Evolutionary conservation across 2,113 vertebrate species (phyloP).

Genomic region (Alligator sinensis): DNA sequence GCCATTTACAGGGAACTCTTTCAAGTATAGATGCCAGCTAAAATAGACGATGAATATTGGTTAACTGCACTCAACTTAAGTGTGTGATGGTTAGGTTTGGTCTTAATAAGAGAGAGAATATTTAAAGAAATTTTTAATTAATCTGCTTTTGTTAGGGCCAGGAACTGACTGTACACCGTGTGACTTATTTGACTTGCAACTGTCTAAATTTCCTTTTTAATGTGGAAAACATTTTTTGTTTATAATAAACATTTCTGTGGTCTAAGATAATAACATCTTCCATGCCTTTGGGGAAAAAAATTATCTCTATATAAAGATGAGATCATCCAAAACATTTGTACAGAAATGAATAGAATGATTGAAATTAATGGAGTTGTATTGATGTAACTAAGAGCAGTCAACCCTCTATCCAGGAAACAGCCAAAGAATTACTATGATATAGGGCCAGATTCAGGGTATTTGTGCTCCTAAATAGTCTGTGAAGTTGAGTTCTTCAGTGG

Average conservation of each 20-base stretch:
- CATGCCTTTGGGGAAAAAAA: background rate
- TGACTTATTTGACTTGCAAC: background rate
- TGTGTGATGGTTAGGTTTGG: background rate
- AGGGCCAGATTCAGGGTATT: background rate
- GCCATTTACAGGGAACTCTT: background rate
- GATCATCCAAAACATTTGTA: background rate
- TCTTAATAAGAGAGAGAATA: background rate
- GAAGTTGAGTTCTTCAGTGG: background rate
- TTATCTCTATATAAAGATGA: background rate
- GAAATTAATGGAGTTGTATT: background rate
- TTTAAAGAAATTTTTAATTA: background rate
- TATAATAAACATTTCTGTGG: background rate
- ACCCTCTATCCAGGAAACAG: rapidly evolving
- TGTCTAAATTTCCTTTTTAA: background rate
- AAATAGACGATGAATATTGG: background rate
- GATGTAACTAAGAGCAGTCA: rapidly evolving
- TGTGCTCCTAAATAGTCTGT: background rate
- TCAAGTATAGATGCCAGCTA: background rate
- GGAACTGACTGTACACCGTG: background rate
- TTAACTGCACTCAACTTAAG: background rate
- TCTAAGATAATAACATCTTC: background rate
- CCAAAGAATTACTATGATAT: background rate
- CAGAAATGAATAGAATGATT: too few relatives aligned
- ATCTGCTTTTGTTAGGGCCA: background rate
- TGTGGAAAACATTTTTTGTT: background rate